Evolutionary conservation across 2,888 invertebrate species (phyloP).

Genomic region (Ashinkailepas kermadecensis): DNA sequence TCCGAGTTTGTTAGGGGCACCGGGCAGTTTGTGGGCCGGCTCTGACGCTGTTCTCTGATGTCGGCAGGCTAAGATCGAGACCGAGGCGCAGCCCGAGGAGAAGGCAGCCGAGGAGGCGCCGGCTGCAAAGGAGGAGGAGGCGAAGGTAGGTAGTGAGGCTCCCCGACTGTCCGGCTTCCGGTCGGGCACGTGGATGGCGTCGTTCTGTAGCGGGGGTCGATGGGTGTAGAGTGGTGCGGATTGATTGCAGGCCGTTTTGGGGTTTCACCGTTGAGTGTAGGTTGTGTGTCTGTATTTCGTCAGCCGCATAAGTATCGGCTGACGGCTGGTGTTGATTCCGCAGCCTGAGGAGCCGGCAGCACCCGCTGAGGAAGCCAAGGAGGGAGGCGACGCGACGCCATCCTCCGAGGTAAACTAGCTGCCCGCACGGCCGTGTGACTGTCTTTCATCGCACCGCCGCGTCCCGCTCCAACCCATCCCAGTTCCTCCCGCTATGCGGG

Average conservation of each 20-base stretch:
- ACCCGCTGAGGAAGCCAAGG: background rate
- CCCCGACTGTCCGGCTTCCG: background rate
- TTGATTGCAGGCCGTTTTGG: background rate
- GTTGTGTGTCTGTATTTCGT: background rate
- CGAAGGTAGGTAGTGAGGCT: background rate
- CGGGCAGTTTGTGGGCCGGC: background rate
- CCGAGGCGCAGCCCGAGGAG: background rate
- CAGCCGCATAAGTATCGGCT: background rate
- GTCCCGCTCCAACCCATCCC: background rate
- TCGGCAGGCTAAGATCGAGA: background rate
- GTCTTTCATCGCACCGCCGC: background rate
- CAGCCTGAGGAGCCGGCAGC: background rate
- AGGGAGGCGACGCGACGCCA: background rate
- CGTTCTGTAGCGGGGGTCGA: background rate
- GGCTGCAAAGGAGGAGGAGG: background rate
- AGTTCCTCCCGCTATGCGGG: background rate
- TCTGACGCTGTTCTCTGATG: background rate
- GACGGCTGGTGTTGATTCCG: background rate
- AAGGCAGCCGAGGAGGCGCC: conserved; percentile 6
- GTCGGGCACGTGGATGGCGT: background rate
- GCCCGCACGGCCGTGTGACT: background rate
- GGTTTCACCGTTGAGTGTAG: background rate
- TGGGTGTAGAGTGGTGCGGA: background rate
- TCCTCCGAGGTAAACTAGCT: conserved; percentile 3
- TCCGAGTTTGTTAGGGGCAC: background rate